A percentile compares a stretch with the other conserved stretches of the same genome.
Conservation (phyloP, 2,797 vertebrate species). For the Scyliorhinus canicula region DNA sequence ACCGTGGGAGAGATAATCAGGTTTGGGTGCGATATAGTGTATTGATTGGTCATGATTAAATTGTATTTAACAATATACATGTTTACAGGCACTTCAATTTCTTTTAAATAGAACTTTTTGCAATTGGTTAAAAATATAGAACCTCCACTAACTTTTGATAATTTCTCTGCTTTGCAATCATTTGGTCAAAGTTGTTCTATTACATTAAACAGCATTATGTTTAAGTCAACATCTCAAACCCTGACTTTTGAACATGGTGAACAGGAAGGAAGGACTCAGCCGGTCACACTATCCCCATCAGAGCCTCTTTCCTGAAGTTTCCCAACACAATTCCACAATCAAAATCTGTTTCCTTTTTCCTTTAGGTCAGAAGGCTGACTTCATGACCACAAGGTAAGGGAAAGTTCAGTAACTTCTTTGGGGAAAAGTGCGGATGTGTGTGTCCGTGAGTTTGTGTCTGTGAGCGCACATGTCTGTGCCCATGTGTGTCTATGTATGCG, state of each 20-base stretch:
- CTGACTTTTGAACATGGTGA: background rate
- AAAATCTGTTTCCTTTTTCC: constrained; percentile 42
- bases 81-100: too few relatives aligned
- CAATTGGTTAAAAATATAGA: background rate
- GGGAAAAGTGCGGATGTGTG: background rate
- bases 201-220: background rate
- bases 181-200: background rate
- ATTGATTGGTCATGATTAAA: background rate
- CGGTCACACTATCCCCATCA: background rate
- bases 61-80: background rate
- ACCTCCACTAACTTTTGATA: background rate
- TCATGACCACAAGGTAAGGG: constrained; percentile 94
- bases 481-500: background rate
- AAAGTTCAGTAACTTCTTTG: background rate
- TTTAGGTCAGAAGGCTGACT: constrained; percentile 89
- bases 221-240: background rate
- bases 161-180: background rate
- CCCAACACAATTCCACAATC: constrained; percentile 37
- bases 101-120: background rate
- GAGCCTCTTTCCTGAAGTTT: background rate
- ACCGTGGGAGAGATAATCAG: too few relatives aligned
- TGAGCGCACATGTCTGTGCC: background rate
- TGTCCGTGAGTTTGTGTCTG: too few relatives aligned
- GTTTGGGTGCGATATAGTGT: background rate
- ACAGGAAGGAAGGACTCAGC: background rate